Evolutionary conservation across 2,797 vertebrate genomes (phyloP).

Genomic region (Poeciliopsis turneri): DNA sequence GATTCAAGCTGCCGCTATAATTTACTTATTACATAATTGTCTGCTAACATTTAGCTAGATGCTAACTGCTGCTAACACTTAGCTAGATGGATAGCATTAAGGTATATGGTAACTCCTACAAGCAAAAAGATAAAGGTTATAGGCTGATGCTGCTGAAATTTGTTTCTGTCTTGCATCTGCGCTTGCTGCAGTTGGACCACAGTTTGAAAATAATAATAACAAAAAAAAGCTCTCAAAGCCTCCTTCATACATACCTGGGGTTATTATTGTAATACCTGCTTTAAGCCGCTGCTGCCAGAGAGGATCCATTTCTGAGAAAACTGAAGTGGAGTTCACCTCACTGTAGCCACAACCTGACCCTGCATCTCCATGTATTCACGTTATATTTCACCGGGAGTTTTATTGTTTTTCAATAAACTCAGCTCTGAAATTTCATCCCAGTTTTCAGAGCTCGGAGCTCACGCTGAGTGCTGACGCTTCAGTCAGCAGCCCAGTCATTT

Average conservation of each 20-base stretch:
- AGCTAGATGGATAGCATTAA: too few relatives aligned
- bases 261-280: neutral
- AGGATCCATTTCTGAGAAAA: slow-evolving; percentile 29
- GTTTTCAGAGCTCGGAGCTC: slow-evolving; percentile 28
- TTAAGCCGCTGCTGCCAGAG: neutral
- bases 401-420: slow-evolving; percentile 42
- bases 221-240: neutral
- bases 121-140: too few relatives aligned
- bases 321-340: slow-evolving; percentile 18
- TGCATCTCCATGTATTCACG: slow-evolving; percentile 1
- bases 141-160: too few relatives aligned
- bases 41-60: too few relatives aligned
- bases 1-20: too few relatives aligned
- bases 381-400: neutral
- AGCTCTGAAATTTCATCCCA: slow-evolving; percentile 53
- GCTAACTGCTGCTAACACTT: too few relatives aligned
- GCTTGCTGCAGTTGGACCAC: neutral
- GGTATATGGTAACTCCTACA: too few relatives aligned
- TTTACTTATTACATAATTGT: too few relatives aligned
- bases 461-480: slow-evolving; percentile 36
- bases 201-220: neutral
- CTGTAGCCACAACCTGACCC: slow-evolving; percentile 22
- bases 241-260: neutral
- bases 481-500: slow-evolving; percentile 30
- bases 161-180: neutral